Evolutionary conservation across 2,888 invertebrate species (phyloP).

Genomic region (Labia minor): DNA sequence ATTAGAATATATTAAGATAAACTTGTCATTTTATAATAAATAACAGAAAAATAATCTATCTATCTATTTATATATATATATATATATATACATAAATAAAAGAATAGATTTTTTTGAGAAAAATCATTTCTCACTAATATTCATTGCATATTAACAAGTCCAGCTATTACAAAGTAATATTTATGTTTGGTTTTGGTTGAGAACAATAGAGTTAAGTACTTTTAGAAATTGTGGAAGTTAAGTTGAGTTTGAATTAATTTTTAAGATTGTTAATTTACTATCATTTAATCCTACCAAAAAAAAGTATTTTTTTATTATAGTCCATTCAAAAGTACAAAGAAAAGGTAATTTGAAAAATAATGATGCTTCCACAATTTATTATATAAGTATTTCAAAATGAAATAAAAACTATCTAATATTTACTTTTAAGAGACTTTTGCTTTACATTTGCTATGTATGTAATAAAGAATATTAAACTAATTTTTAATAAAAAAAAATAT

Average conservation of each 20-base stretch:
- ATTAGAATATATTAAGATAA: background rate
- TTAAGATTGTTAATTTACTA: background rate
- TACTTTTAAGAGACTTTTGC: background rate
- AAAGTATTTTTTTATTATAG: slow-evolving; percentile 13
- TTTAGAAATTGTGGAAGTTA: background rate
- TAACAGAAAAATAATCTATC: background rate
- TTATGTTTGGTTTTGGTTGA: slow-evolving; percentile 13
- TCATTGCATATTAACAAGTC: background rate
- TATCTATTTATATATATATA: no score
- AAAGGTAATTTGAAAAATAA: background rate
- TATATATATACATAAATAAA: no score
- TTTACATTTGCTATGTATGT: background rate
- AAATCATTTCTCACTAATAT: background rate
- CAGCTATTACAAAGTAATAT: background rate
- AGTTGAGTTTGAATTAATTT: background rate
- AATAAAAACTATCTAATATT: background rate
- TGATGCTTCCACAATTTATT: slow-evolving; percentile 1
- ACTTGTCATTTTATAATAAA: slow-evolving; percentile 7
- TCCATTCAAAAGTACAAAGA: background rate
- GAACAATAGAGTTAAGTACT: background rate
- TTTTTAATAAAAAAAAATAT: background rate
- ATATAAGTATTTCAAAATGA: background rate
- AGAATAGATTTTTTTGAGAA: background rate
- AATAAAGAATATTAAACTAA: background rate
- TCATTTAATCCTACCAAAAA: background rate